Conservation (phyloP, 2,888 invertebrate genomes). For the Drosophila meridionalis region DNA sequence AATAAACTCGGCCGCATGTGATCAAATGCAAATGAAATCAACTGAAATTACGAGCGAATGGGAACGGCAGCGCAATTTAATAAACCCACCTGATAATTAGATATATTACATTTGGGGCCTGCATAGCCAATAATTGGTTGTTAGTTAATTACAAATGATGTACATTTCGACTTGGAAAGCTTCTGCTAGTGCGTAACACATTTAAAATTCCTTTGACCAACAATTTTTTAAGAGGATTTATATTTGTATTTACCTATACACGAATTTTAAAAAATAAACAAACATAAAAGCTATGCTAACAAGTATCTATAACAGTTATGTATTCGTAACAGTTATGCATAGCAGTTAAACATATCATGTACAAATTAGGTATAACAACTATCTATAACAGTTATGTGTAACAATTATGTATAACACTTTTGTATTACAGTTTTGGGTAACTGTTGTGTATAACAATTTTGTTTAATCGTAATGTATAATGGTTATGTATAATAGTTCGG, state of each 20-base stretch:
- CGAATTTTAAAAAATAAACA: too few relatives aligned
- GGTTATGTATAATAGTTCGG: too few relatives aligned
- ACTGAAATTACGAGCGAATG: slow-evolving; percentile 23
- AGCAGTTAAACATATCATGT: not conserved
- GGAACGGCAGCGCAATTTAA: slow-evolving; percentile 10
- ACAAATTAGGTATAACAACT: not conserved
- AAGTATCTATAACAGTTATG: not conserved
- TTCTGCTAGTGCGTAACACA: not conserved
- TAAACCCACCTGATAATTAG: slow-evolving; percentile 21
- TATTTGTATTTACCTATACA: not conserved
- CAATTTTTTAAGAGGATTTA: not conserved
- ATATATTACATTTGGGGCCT: not conserved
- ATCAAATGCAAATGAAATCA: slow-evolving; percentile 18
- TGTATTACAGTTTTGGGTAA: too few relatives aligned
- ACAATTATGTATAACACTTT: not conserved
- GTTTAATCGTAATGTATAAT: too few relatives aligned
- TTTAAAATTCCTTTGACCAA: not conserved
- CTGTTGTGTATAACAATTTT: not conserved
- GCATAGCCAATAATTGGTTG: slow-evolving; percentile 8
- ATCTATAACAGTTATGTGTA: not conserved
- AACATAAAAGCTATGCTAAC: too few relatives aligned
- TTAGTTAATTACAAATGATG: not conserved
- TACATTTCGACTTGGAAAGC: not conserved
- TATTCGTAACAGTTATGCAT: not conserved
- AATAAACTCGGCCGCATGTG: slow-evolving; percentile 2